Conservation (phyloP, 2,888 invertebrate genomes). For the Ceramica pisi region DNA sequence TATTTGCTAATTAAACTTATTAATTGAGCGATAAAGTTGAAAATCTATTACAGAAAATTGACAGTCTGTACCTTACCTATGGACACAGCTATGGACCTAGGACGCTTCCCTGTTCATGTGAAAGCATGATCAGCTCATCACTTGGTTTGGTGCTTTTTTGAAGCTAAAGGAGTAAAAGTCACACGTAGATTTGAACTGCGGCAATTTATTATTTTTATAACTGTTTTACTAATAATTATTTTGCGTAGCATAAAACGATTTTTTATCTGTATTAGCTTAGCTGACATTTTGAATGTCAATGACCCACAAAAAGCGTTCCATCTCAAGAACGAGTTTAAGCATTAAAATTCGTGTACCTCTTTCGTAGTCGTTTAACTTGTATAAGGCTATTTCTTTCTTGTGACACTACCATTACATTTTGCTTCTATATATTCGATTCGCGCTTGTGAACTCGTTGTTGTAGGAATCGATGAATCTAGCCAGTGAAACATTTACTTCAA, state of each 20-base stretch:
- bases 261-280: neutral
- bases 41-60: too few relatives aligned
- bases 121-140: too few relatives aligned
- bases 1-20: too few relatives aligned
- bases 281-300: slow-evolving; percentile 3
- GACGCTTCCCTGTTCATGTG: too few relatives aligned
- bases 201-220: too few relatives aligned
- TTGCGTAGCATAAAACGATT: slow-evolving; percentile 10
- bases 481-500: neutral
- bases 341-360: neutral
- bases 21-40: too few relatives aligned
- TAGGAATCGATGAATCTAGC: slow-evolving; percentile 18
- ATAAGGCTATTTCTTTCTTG: slow-evolving; percentile 19
- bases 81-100: too few relatives aligned
- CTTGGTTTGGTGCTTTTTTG: too few relatives aligned
- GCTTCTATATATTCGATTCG: neutral
- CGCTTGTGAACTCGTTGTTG: slow-evolving; percentile 15
- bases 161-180: too few relatives aligned
- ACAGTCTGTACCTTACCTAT: too few relatives aligned
- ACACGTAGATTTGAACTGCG: too few relatives aligned
- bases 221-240: too few relatives aligned
- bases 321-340: neutral
- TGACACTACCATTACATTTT: neutral
- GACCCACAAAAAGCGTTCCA: slow-evolving; percentile 23
- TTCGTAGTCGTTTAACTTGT: neutral